These are phyloP conservation scores for Heliconius ethilla DNA, from an alignment of 2,888 invertebrate genomes.

Conservation along the genomic window DNA sequence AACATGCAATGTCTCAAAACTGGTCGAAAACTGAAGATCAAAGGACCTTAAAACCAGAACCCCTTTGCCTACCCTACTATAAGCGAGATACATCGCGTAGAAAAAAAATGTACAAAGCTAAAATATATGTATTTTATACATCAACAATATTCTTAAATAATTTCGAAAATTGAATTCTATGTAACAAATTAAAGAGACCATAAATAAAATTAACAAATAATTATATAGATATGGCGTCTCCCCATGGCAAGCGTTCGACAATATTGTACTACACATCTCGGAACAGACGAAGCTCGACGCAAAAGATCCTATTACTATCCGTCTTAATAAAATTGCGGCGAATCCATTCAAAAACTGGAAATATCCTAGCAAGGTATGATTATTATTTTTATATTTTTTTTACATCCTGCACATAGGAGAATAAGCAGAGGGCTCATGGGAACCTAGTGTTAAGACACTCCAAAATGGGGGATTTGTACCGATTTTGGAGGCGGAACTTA, in stretches of 20 bases:
- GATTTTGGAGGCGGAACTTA: too few species aligned
- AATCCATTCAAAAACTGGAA: slow-evolving; percentile 80
- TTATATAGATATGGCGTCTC: slow-evolving; percentile 86
- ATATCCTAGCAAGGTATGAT: slow-evolving; percentile 65
- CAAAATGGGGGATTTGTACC: neutral
- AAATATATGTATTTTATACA: too few species aligned
- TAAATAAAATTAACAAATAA: too few species aligned
- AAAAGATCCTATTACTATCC: slow-evolving; percentile 83
- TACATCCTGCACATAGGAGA: neutral
- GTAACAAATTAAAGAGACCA: neutral
- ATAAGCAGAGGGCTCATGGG: neutral
- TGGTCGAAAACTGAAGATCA: too few species aligned
- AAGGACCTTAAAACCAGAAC: too few species aligned
- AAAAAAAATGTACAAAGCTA: too few species aligned
- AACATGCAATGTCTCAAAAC: too few species aligned
- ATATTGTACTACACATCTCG: slow-evolving; percentile 88
- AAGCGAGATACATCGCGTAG: neutral
- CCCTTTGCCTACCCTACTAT: too few species aligned
- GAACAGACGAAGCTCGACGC: slow-evolving; percentile 88
- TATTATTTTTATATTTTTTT: neutral
- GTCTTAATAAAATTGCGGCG: slow-evolving; percentile 84
- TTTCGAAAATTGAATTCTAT: too few species aligned
- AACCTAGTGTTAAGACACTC: neutral
- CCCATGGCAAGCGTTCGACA: slow-evolving; percentile 90
- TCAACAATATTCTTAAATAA: too few species aligned